Percentiles rank a stretch among this genome's conserved stretches.
Conservation (phyloP, 2,113 vertebrate species). For the Helogale parvula region DNA sequence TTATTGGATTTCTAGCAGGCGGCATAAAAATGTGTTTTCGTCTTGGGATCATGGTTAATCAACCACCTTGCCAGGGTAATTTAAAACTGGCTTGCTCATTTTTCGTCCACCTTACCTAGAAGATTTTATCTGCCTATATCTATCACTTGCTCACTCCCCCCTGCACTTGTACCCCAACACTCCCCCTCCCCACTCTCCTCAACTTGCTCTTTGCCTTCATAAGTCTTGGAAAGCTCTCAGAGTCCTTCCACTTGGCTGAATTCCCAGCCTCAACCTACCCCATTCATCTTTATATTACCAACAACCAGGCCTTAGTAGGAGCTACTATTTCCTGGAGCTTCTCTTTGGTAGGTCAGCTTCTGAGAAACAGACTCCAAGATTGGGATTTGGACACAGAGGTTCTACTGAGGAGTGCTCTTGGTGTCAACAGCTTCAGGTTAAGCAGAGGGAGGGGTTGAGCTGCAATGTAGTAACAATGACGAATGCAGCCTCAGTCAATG, state of each 20-base stretch:
- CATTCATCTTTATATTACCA: not conserved
- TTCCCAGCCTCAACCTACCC: not conserved
- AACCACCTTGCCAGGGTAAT: not conserved
- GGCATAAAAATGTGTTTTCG: not conserved
- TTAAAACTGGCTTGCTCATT: not conserved
- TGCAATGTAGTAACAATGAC: not conserved
- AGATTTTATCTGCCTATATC: not conserved
- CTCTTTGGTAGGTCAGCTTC: not conserved
- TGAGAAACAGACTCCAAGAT: not conserved
- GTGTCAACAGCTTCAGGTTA: not conserved
- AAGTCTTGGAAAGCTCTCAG: not conserved
- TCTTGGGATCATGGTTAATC: not conserved
- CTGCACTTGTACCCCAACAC: not conserved
- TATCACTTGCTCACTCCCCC: not conserved
- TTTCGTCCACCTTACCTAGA: rapidly evolving
- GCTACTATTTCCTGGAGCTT: not conserved
- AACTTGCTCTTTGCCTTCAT: not conserved
- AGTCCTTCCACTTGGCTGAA: not conserved
- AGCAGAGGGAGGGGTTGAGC: not conserved
- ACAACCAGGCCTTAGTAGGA: not conserved
- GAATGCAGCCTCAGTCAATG: not conserved
- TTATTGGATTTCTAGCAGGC: not conserved
- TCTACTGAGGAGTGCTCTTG: not conserved
- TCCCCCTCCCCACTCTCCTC: not conserved
- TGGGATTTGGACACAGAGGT: not conserved